Percentiles rank a stretch among this genome's conserved stretches.
Evolutionary conservation across 2,888 invertebrate species (phyloP).

Genomic region (Eilema griseolum): DNA sequence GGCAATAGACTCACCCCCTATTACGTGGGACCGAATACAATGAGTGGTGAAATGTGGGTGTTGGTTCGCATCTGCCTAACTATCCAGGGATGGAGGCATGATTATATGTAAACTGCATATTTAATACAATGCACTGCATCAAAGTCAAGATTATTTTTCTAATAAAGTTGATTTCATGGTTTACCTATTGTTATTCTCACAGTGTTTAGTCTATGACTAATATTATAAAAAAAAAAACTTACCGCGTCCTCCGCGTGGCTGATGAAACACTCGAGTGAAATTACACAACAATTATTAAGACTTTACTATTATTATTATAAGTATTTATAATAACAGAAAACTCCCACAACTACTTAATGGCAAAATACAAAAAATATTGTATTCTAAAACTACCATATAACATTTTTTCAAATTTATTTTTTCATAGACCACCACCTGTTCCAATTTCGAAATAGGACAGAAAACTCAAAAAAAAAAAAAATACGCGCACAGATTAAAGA

Average conservation of each 20-base stretch:
- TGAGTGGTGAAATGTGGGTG: too few species aligned
- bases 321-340: slow-evolving; percentile 17
- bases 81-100: too few species aligned
- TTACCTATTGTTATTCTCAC: not conserved
- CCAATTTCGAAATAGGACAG: slow-evolving; percentile 20
- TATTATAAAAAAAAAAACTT: slow-evolving; percentile 31
- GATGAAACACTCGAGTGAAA: slow-evolving; percentile 30
- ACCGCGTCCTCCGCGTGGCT: slow-evolving; percentile 37
- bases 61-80: too few species aligned
- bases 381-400: slow-evolving; percentile 59
- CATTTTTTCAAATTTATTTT: slow-evolving; percentile 59
- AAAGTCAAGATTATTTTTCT: not conserved
- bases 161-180: not conserved
- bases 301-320: slow-evolving; percentile 16
- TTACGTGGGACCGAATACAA: too few species aligned
- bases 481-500: slow-evolving; percentile 34
- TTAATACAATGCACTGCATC: not conserved
- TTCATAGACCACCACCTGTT: slow-evolving; percentile 28
- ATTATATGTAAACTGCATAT: not conserved
- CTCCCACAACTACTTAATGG: slow-evolving; percentile 65
- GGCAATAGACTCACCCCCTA: too few species aligned
- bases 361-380: slow-evolving; percentile 71
- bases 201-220: slow-evolving; percentile 19
- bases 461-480: slow-evolving; percentile 20
- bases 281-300: slow-evolving; percentile 25